These are phyloP conservation scores for Perca fluviatilis DNA, from an alignment of 2,113 vertebrate species.

Conservation along the genomic window DNA sequence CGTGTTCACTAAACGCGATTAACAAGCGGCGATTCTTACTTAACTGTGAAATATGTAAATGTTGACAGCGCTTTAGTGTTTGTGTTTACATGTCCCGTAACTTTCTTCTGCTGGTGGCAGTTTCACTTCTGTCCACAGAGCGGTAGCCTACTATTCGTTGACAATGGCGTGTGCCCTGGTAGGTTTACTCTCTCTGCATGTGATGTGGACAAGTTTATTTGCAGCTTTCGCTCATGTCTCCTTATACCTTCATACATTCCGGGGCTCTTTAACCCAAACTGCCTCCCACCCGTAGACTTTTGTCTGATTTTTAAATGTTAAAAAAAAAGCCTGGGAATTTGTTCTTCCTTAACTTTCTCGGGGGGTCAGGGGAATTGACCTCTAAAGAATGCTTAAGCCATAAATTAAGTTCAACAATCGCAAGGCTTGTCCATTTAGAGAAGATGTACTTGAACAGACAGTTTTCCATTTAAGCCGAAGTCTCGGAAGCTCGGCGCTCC, in stretches of 20 bases:
- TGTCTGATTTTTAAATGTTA: too few relatives aligned
- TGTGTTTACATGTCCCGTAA: constrained; percentile 67
- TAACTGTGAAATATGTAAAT: neutral
- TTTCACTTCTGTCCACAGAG: constrained; percentile 86
- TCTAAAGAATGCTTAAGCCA: constrained; percentile 96
- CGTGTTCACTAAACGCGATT: neutral
- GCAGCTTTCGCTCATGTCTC: constrained; percentile 41
- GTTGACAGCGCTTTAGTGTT: constrained; percentile 5
- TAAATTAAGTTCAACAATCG: constrained; percentile 96
- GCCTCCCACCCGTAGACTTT: neutral
- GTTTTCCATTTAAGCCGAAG: constrained; percentile 86
- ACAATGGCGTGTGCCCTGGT: constrained; percentile 61
- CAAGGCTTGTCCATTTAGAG: constrained; percentile 90
- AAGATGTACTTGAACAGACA: constrained; percentile 91
- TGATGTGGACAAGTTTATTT: constrained; percentile 63
- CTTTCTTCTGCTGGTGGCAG: constrained; percentile 72
- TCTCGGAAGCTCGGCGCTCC: constrained; percentile 31
- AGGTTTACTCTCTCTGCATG: constrained; percentile 37
- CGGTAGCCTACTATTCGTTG: constrained; percentile 86
- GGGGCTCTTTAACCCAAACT: neutral
- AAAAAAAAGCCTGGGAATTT: constrained; percentile 72
- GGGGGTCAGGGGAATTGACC: constrained; percentile 96
- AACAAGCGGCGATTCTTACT: neutral
- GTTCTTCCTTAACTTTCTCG: constrained; percentile 89
- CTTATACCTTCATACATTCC: constrained; percentile 17